A percentile compares a stretch with the other conserved stretches of the same genome.
Conservation (phyloP, 92 coral and sea anemone species). For the Zoanthus solanderi region DNA sequence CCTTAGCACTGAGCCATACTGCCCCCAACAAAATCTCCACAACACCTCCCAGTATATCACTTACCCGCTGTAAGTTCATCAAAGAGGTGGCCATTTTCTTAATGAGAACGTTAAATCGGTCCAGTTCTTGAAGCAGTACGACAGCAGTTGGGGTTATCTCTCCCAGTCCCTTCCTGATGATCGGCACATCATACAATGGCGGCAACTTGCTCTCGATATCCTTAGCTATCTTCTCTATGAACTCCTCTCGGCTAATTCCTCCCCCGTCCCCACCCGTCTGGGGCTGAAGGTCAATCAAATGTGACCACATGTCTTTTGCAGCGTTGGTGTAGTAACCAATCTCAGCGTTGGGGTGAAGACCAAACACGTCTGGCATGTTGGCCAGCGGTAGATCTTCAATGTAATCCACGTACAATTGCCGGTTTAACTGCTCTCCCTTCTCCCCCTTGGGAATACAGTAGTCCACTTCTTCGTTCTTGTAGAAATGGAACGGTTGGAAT, state of each 20-base stretch:
- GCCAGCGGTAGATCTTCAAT: constrained; percentile 92
- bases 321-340: constrained; percentile 99
- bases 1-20: too few species aligned
- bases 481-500: constrained; percentile 99
- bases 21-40: too few species aligned
- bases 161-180: constrained; percentile 85
- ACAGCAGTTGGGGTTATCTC: constrained; percentile 95
- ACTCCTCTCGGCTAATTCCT: constrained; percentile 97
- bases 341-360: constrained; percentile 99
- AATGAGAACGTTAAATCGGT: constrained; percentile 90
- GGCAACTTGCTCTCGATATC: constrained; percentile 97
- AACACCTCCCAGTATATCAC: constrained; percentile 16
- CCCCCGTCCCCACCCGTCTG: constrained; percentile 99
- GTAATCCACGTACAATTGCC: constrained; percentile 91
- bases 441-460: constrained; percentile 85
- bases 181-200: constrained; percentile 88
- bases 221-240: constrained; percentile 95
- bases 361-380: constrained; percentile 99
- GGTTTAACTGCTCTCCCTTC: constrained; percentile 70
- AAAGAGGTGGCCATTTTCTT: constrained; percentile 97
- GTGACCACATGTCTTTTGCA: constrained; percentile 99
- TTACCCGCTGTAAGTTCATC: constrained; percentile 94
- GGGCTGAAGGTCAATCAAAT: constrained; percentile 96
- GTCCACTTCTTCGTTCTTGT: constrained; percentile 94
- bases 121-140: constrained; percentile 95